Percentiles rank a stretch among this genome's conserved stretches.
These are phyloP conservation scores for Sphaeramia orbicularis DNA, from an alignment of 2,797 vertebrate genomes.

Conservation along the genomic window DNA sequence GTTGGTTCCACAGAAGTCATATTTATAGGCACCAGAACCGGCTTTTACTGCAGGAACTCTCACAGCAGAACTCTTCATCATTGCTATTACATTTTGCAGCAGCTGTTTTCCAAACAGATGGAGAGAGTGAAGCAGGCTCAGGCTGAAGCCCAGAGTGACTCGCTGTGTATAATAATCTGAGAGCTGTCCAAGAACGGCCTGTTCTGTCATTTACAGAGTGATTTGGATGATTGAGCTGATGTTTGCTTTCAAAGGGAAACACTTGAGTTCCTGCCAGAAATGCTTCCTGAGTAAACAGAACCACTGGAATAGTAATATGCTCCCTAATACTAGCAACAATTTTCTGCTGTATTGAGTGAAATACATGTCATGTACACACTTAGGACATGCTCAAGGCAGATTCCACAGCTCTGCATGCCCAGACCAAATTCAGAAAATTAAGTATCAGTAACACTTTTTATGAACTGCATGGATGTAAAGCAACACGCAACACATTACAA, in stretches of 20 bases:
- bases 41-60: constrained; percentile 54
- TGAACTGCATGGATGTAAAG: too few species aligned
- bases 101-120: constrained; percentile 65
- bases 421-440: background rate
- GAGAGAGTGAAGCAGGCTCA: constrained; percentile 24
- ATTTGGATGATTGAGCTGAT: constrained; percentile 43
- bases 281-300: constrained; percentile 29
- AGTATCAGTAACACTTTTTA: too few species aligned
- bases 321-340: constrained; percentile 7
- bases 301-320: constrained; percentile 1
- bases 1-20: constrained; percentile 35
- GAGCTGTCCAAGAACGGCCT: constrained; percentile 52
- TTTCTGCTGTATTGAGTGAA: constrained; percentile 12
- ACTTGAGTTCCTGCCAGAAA: constrained; percentile 31
- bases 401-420: background rate
- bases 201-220: constrained; percentile 61
- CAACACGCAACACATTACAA: too few species aligned
- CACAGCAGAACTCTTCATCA: constrained; percentile 24
- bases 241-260: constrained; percentile 38
- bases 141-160: constrained; percentile 52
- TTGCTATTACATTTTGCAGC: constrained; percentile 37
- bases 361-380: constrained; percentile 8
- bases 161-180: constrained; percentile 56
- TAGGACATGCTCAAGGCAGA: background rate
- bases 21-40: constrained; percentile 29